These are phyloP conservation scores for Thymallus thymallus DNA, from an alignment of 2,113 vertebrate genomes.

Conservation along the genomic window DNA sequence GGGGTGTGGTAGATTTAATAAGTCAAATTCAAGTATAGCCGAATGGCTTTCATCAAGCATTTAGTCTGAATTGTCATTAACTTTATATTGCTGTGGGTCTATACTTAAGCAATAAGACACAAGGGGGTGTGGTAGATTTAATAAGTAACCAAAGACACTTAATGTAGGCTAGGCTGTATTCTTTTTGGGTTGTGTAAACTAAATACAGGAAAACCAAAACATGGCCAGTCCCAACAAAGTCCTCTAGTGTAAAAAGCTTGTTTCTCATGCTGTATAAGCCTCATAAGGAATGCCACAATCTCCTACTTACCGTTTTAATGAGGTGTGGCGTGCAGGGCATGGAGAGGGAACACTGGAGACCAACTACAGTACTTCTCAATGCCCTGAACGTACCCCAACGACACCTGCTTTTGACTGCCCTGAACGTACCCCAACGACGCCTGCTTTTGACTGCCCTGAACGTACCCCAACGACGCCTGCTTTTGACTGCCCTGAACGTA, in stretches of 20 bases:
- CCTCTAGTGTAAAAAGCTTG: conserved; percentile 25
- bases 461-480: conserved; percentile 30
- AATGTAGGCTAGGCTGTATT: conserved; percentile 2
- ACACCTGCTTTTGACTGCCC: conserved; percentile 9
- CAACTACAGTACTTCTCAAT: conserved; percentile 16
- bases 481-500: conserved; percentile 1
- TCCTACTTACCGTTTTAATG: conserved; percentile 51
- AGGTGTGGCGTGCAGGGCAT: conserved; percentile 30
- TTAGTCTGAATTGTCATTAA: no score
- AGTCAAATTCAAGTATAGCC: no score
- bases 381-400: conserved; percentile 32
- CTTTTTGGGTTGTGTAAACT: conserved; percentile 34
- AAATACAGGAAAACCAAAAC: background rate
- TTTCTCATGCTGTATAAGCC: conserved; percentile 42
- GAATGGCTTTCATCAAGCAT: no score
- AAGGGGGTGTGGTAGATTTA: no score
- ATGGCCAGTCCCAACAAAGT: background rate
- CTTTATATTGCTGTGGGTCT: no score
- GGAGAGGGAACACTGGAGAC: conserved; percentile 12
- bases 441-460: conserved; percentile 23
- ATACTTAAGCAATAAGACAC: no score
- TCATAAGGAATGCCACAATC: conserved; percentile 43
- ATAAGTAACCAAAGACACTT: no score
- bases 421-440: conserved; percentile 30
- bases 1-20: no score